phyloP scores from a whole-genome alignment of 2,113 vertebrate genomes.

The Saccopteryx leptura region DNA sequence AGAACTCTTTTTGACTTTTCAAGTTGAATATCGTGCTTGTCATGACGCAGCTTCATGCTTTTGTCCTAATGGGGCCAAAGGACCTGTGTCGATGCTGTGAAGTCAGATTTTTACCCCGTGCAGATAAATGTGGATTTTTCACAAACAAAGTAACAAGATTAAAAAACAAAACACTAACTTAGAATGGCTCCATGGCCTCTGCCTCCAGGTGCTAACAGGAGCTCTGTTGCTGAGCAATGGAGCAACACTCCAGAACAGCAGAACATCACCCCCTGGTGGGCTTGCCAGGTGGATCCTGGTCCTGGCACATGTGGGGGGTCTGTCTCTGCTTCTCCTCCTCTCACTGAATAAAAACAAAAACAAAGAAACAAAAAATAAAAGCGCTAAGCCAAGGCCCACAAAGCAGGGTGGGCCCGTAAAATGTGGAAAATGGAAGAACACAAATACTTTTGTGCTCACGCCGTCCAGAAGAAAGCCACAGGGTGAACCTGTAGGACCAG shows the following conservation, averaged over 20 bases:
- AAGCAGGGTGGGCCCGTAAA: fast-evolving
- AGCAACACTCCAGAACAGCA: no score
- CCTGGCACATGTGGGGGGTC: no score
- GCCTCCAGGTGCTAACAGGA: no score
- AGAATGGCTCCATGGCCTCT: no score
- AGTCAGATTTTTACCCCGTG: not conserved
- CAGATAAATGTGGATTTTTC: not conserved
- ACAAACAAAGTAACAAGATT: not conserved
- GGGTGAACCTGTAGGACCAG: not conserved
- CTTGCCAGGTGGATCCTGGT: no score
- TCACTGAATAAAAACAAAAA: not conserved
- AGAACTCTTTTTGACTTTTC: constrained; percentile 38
- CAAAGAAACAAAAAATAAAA: not conserved
- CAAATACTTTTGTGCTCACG: fast-evolving
- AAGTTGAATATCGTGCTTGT: constrained; percentile 5
- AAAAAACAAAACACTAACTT: not conserved
- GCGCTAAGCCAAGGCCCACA: not conserved
- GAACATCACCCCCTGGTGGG: no score
- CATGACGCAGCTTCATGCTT: not conserved
- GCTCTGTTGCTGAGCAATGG: no score
- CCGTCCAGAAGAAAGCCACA: fast-evolving
- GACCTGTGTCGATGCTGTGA: fast-evolving
- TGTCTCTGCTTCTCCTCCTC: no score
- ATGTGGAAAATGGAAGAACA: not conserved
- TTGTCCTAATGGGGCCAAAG: not conserved